phyloP scores from a whole-genome alignment of 1,140 invertebrate genomes.

The Paramacrobiotus metropolitanus region DNA sequence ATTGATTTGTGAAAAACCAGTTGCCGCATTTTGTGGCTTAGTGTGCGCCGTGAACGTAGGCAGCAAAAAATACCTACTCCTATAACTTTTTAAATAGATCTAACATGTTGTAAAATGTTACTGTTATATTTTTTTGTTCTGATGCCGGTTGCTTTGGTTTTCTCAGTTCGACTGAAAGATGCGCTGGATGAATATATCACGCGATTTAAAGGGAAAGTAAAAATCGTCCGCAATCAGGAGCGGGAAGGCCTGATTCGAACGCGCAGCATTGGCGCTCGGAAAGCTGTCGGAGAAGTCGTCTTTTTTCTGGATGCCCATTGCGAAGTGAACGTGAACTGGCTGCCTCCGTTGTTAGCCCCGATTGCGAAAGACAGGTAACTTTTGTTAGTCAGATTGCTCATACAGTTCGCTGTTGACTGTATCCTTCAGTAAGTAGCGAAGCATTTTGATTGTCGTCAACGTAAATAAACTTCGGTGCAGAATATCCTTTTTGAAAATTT shows the following conservation, averaged over 20 bases:
- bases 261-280: constrained; percentile 67
- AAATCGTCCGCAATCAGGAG: constrained; percentile 56
- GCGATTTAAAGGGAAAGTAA: constrained; percentile 63
- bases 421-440: too few relatives aligned
- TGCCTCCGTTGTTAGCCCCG: constrained; percentile 75
- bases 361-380: constrained; percentile 55
- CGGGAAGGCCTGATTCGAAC: constrained; percentile 74
- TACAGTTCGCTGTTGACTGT: constrained; percentile 2
- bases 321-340: constrained; percentile 77
- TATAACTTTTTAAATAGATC: too few relatives aligned
- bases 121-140: constrained; percentile 8
- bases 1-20: too few relatives aligned
- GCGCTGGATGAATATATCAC: constrained; percentile 70
- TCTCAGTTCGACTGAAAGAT: constrained; percentile 57
- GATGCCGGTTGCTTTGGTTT: constrained; percentile 7
- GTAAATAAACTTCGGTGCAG: too few relatives aligned
- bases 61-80: too few relatives aligned
- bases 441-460: too few relatives aligned
- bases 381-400: background rate
- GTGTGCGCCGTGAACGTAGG: background rate
- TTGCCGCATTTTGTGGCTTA: too few relatives aligned
- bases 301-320: constrained; percentile 82
- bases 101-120: too few relatives aligned
- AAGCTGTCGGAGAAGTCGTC: constrained; percentile 81
- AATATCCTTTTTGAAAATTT: too few relatives aligned